Percentiles rank a stretch among this genome's conserved stretches.
phyloP scores from a whole-genome alignment of 2,113 vertebrate species.

The Pagrus major region DNA sequence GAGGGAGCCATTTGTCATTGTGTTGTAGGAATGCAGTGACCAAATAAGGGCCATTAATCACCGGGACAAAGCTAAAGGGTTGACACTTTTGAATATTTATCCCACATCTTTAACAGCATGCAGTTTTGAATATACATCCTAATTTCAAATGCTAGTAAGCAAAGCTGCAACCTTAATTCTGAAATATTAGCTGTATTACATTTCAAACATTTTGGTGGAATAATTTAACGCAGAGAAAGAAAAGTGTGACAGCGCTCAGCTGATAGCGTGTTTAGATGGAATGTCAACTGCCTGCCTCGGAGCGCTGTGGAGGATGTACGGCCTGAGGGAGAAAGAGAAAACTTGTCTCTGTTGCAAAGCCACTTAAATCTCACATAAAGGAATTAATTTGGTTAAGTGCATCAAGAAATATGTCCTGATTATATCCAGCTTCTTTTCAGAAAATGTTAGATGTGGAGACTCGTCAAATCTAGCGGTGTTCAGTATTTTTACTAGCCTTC shows the following conservation, averaged over 20 bases:
- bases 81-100: not conserved
- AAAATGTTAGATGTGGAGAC: not conserved
- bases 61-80: not conserved
- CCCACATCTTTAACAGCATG: not conserved
- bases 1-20: conserved; percentile 50
- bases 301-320: conserved; percentile 23
- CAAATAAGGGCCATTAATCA: conserved; percentile 44
- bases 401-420: not conserved
- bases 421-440: conserved; percentile 4
- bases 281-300: conserved; percentile 47
- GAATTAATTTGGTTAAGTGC: conserved; percentile 14
- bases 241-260: conserved; percentile 7
- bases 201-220: conserved; percentile 4
- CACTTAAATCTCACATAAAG: conserved; percentile 17
- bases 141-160: not conserved
- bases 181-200: not conserved
- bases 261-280: conserved; percentile 22
- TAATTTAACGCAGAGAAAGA: conserved; percentile 9
- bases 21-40: not conserved
- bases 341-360: not conserved
- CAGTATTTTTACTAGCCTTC: no score
- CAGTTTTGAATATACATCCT: not conserved
- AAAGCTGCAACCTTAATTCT: not conserved
- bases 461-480: not conserved
- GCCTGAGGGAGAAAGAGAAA: conserved; percentile 43